Evolutionary conservation across 2,888 invertebrate species (phyloP), one percentile per base, ranked within the genome.

Genomic region (Myopa tessellatipennis): DNA sequence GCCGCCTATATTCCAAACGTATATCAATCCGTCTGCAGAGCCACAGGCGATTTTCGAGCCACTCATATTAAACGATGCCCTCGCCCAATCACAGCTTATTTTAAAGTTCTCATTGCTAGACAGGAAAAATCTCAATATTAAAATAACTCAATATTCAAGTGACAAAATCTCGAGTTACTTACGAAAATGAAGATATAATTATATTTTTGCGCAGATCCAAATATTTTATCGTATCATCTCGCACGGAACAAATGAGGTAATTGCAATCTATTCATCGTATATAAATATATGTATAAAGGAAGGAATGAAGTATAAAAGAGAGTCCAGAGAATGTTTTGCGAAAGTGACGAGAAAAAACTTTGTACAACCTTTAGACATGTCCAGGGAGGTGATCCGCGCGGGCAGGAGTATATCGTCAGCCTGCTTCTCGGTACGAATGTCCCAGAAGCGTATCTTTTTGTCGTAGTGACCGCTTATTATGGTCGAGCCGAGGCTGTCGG

Each of bases 381-480:
- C 97, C 83, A 99, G 91, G 68, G 98, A 98, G 60, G 98, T 98
- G 82, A 99, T 95, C 91, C 96, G 96, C 78, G 97, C 98, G 88
- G 96, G 96, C 80, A 99, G 92, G 82, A 94, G 90, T 81, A 98
- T 95, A 90, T 97, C 96, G 87, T 96, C 96, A 80, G 94, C 93
- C 82, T 94, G 93, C 85, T 93, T 93, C 85, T 98, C 97, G 18
- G 95, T 93, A 84, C 99, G 92, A 80, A 95, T 94, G 90, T 99
- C 99, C 98, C 98, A 99, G 90, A 99, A 96, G 74, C 98, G 93
- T 84, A 99, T 95, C 86, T 95, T 94, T 90, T 98, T 98, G 91
- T 99, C 99, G 90, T 96, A 98, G 91, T 99, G 99, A 38, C 98
- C 98, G 85, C 98, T 98, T 85, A 99, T 96, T 84, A 99, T 95